Conservation (phyloP, 2,113 vertebrate genomes). For the Calidris pygmaea region DNA sequence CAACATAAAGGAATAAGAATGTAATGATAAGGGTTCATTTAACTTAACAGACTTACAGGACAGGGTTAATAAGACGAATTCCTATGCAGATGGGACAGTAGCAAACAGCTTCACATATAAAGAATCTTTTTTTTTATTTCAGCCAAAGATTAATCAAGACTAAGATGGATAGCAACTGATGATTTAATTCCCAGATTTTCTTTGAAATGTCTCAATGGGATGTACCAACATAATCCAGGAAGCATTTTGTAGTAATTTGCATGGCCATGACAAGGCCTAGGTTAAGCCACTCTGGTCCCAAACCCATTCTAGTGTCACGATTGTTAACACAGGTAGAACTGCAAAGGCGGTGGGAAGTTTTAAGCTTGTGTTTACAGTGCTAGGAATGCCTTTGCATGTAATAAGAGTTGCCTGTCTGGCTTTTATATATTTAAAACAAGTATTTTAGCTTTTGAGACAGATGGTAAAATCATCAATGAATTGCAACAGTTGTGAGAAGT, state of each 20-base stretch:
- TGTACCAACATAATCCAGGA: neutral
- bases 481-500: neutral
- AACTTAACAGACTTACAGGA: neutral
- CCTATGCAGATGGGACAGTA: neutral
- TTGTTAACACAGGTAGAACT: neutral
- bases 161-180: neutral
- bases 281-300: neutral
- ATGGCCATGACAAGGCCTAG: neutral
- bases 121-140: neutral
- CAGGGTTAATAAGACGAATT: neutral
- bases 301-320: rapidly evolving
- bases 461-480: slow-evolving; percentile 42
- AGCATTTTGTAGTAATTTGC: neutral
- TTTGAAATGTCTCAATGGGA: neutral
- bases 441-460: slow-evolving; percentile 1
- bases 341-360: neutral
- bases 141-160: neutral
- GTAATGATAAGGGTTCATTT: neutral
- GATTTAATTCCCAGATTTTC: neutral
- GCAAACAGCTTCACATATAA: neutral
- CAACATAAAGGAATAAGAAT: neutral
- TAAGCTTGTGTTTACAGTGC: neutral
- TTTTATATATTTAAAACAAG: slow-evolving; percentile 3
- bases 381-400: neutral
- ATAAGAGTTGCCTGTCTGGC: neutral